These are phyloP conservation scores for Caenorhabditis brenneri DNA, from an alignment of 1,140 invertebrate genomes.

Conservation along the genomic window DNA sequence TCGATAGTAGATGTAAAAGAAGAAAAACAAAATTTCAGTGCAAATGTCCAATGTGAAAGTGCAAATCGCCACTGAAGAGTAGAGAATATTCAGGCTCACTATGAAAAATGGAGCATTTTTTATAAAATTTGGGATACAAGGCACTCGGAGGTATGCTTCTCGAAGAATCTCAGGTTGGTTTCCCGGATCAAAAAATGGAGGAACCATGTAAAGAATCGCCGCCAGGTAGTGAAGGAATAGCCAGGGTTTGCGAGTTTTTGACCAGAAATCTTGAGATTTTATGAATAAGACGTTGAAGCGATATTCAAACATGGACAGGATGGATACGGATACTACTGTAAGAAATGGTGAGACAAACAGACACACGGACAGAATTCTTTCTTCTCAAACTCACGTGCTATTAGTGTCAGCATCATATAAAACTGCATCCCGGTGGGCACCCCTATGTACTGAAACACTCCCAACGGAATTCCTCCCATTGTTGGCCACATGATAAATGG, in stretches of 20 bases:
- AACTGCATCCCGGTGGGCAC: background rate
- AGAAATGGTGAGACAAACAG: too few relatives aligned
- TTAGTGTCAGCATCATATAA: background rate
- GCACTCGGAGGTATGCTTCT: background rate
- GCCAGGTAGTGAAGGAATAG: background rate
- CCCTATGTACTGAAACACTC: background rate
- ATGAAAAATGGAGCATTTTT: background rate
- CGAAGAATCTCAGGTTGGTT: background rate
- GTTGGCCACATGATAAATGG: conserved; percentile 11
- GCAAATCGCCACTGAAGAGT: background rate
- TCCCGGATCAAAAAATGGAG: background rate
- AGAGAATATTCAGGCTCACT: background rate
- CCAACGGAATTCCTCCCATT: background rate
- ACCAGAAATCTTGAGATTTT: background rate
- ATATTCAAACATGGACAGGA: conserved; percentile 1
- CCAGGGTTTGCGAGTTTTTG: background rate
- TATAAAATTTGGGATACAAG: background rate
- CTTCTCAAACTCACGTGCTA: background rate
- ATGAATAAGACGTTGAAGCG: background rate
- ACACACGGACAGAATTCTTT: too few relatives aligned
- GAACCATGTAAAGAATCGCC: background rate
- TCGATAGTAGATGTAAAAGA: background rate
- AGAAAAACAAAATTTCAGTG: background rate
- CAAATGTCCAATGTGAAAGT: background rate
- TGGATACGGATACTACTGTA: background rate